Conservation (phyloP, 37 sponge, comb jelly and placozoan genomes). For the Chondrosia reniformis region DNA sequence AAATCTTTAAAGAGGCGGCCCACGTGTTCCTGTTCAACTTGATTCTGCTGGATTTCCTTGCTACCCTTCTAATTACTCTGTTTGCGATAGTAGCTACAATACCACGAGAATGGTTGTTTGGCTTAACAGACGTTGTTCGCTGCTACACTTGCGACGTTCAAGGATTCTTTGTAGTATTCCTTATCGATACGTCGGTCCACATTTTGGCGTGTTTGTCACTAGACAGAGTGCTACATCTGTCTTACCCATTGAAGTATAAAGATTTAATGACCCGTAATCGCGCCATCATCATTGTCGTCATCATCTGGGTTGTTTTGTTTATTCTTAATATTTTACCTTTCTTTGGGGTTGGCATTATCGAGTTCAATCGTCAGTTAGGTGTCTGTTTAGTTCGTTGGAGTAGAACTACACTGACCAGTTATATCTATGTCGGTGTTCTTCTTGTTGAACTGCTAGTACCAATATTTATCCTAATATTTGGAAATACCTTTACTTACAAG, state of each 20-base stretch:
- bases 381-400: slow-evolving; percentile 59
- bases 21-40: slow-evolving; percentile 60
- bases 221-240: slow-evolving; percentile 60
- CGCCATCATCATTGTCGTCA: slow-evolving; percentile 18
- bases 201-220: slow-evolving; percentile 48
- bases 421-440: slow-evolving; percentile 37
- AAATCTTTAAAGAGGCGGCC: slow-evolving; percentile 60
- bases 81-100: slow-evolving; percentile 26
- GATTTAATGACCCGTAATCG: slow-evolving; percentile 20
- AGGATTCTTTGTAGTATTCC: slow-evolving; percentile 48
- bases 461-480: slow-evolving; percentile 30
- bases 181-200: slow-evolving; percentile 50
- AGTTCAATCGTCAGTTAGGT: slow-evolving; percentile 63
- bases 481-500: slow-evolving; percentile 62
- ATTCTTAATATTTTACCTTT: slow-evolving; percentile 30
- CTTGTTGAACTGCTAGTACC: slow-evolving; percentile 50
- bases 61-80: slow-evolving; percentile 24
- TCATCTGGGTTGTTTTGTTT: slow-evolving; percentile 30
- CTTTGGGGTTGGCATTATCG: slow-evolving; percentile 56
- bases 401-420: not conserved
- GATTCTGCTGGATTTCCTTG: slow-evolving; percentile 38
- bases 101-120: slow-evolving; percentile 40
- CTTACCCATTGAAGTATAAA: slow-evolving; percentile 57
- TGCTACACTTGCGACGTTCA: slow-evolving; percentile 37
- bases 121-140: slow-evolving; percentile 32